Percentiles rank a stretch among this genome's conserved stretches.
These are phyloP conservation scores for Watsonalla binaria DNA, from an alignment of 2,888 invertebrate species.

Conservation along the genomic window DNA sequence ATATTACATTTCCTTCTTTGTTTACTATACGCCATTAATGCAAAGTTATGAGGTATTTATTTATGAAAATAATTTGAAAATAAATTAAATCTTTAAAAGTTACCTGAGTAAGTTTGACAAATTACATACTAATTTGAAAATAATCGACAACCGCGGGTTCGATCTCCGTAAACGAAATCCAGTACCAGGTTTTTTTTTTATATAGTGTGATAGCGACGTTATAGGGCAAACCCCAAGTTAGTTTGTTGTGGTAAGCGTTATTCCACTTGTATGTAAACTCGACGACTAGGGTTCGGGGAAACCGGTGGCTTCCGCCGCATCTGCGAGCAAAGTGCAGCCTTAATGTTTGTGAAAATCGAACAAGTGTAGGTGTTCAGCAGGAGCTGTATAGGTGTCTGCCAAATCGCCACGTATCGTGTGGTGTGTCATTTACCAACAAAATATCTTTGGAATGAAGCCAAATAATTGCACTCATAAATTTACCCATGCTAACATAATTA, in stretches of 20 bases:
- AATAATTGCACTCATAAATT: slow-evolving; percentile 32
- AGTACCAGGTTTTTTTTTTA: no score
- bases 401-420: slow-evolving; percentile 39
- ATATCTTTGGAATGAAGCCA: slow-evolving; percentile 42
- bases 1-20: slow-evolving; percentile 59
- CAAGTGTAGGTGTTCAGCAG: slow-evolving; percentile 12
- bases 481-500: slow-evolving; percentile 34
- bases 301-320: slow-evolving; percentile 27
- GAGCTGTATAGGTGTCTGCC: slow-evolving; percentile 30
- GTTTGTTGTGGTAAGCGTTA: no score
- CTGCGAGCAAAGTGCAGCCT: slow-evolving; percentile 22
- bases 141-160: no score
- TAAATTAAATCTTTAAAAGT: no score
- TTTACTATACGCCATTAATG: slow-evolving; percentile 31
- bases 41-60: background rate
- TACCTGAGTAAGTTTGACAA: no score
- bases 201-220: no score
- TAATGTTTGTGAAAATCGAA: slow-evolving; percentile 24
- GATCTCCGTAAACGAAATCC: no score
- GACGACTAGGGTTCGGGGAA: no score
- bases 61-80: no score
- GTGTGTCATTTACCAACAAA: slow-evolving; percentile 36
- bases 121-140: no score
- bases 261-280: no score
- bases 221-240: no score